Evolutionary conservation across 2,113 vertebrate species (phyloP), one percentile per base, ranked within the genome.

Genomic region (Menura novaehollandiae): DNA sequence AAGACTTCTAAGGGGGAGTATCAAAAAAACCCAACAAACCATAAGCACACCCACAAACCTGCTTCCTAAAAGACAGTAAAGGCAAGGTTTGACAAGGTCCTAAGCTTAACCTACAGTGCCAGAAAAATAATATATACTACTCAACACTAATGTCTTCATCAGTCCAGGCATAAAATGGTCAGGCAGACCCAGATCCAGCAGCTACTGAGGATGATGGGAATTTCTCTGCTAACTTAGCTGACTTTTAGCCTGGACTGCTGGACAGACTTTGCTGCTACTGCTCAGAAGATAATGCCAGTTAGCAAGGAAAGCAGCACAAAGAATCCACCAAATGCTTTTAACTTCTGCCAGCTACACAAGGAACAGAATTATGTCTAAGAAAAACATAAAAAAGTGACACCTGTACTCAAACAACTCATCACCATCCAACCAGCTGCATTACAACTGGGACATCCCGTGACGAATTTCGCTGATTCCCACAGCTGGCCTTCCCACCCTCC

Each of bases 201-300:
- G 41, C 41, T 63, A 7, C 5, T 2, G 2, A 59, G 78, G 46
- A 47, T 1, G 11, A 80, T 0, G 2, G 23, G 12, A 71, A 60
- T 39, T 53, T 47, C 51, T 64, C 49, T 10, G 3, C 15, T 77
- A 55, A 52, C 30, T 77, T 19, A 43, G 13, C 8, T 8, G 53
- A 68, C 33, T 47, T 85, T 77, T 21, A 81, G 21, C 52, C 37
- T 33, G 58, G 15, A 49, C 26, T n/a, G 44, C 12, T 73, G 60
- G 33, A 72, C 13, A 8, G 37, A 55, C 43, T 56, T 71, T 47
- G 21, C 28, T 62, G 22, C 64, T 55, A 30, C 22, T 46, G 20
- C 78, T 83, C 62, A 66, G 55, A 69, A 66, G n/a, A 37, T 6
- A 66, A 46, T 15, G 21, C 46, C 43, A 41, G 26, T 56, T 35